Conservation (phyloP, 2,888 invertebrate genomes). For the Limenitis camilla region DNA sequence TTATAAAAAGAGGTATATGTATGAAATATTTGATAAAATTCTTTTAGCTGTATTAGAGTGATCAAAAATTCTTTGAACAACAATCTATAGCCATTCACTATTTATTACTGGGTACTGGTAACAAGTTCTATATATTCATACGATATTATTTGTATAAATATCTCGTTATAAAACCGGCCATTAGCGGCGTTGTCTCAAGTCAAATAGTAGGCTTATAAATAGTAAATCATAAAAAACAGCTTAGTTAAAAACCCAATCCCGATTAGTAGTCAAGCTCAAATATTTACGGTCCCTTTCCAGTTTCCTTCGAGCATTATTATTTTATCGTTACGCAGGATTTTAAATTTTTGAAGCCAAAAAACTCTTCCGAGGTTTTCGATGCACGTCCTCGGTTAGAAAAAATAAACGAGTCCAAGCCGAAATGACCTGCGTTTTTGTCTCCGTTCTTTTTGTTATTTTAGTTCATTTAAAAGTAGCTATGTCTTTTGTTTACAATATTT, state of each 20-base stretch:
- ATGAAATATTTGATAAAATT: too few species aligned
- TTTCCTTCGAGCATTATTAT: slow-evolving; percentile 58
- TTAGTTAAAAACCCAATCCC: slow-evolving; percentile 59
- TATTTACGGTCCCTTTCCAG: slow-evolving; percentile 56
- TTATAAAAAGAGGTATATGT: too few species aligned
- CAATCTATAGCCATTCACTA: too few species aligned
- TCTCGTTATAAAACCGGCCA: too few species aligned
- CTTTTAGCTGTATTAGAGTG: too few species aligned
- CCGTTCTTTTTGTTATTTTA: slow-evolving; percentile 72
- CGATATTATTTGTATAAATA: too few species aligned
- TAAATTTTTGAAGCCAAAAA: slow-evolving; percentile 54
- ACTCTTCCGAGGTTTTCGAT: slow-evolving; percentile 64
- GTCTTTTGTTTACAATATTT: slow-evolving; percentile 72
- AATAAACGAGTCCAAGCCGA: slow-evolving; percentile 69
- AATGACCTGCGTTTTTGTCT: slow-evolving; percentile 74
- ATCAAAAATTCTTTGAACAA: too few species aligned
- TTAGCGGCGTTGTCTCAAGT: too few species aligned
- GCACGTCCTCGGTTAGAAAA: slow-evolving; percentile 71
- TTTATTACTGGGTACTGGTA: too few species aligned
- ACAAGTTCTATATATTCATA: too few species aligned
- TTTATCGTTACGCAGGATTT: slow-evolving; percentile 60
- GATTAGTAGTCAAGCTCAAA: slow-evolving; percentile 63
- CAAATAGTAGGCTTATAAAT: too few species aligned
- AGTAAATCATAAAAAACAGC: slow-evolving; percentile 36
- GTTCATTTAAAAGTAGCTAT: slow-evolving; percentile 73